phyloP scores from a whole-genome alignment of 2,113 vertebrate genomes.

The Triplophysa dalaica region DNA sequence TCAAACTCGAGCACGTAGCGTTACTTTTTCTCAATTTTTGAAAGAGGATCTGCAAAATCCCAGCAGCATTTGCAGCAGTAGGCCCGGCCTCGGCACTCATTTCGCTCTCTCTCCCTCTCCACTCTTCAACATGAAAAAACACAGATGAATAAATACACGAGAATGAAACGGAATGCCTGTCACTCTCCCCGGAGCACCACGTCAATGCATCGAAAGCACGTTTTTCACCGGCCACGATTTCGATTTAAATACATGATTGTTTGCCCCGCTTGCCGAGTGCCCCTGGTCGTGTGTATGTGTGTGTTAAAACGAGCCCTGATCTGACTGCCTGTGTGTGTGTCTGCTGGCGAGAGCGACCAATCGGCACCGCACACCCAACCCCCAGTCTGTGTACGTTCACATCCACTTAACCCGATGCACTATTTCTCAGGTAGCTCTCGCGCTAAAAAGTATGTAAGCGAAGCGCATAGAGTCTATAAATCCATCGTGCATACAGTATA shows the following conservation, averaged over 20 bases:
- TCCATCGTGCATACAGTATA: neutral
- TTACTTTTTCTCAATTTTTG: conserved; percentile 71
- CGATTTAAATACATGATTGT: conserved; percentile 72
- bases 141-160: conserved; percentile 59
- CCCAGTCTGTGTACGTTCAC: conserved; percentile 44
- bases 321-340: conserved; percentile 57
- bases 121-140: conserved; percentile 62
- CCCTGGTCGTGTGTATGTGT: conserved; percentile 66
- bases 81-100: conserved; percentile 78
- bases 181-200: conserved; percentile 56
- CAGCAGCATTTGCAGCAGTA: conserved; percentile 70
- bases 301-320: conserved; percentile 76
- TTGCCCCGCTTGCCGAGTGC: conserved; percentile 72
- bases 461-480: neutral
- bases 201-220: conserved; percentile 57
- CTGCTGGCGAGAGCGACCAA: conserved; percentile 55
- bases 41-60: conserved; percentile 74
- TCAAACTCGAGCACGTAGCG: conserved; percentile 65
- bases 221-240: conserved; percentile 57
- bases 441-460: conserved; percentile 3
- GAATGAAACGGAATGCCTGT: conserved; percentile 47
- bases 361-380: conserved; percentile 58
- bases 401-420: conserved; percentile 39
- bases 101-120: conserved; percentile 71
- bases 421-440: conserved; percentile 25